Evolutionary conservation across 2,113 vertebrate species (phyloP).

Genomic region (Leuciscus idus): DNA sequence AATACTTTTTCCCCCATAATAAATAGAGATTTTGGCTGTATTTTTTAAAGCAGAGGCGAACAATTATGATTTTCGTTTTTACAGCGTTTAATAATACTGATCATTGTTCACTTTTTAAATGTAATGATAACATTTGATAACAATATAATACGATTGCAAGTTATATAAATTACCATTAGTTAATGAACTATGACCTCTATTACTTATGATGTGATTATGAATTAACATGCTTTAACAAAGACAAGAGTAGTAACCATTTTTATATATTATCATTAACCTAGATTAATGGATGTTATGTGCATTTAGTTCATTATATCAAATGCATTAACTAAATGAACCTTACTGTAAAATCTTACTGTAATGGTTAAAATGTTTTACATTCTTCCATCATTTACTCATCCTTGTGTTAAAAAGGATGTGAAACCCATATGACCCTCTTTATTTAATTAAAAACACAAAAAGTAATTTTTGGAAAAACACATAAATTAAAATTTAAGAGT

Average conservation of each 20-base stretch:
- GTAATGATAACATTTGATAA: no score
- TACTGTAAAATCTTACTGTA: neutral
- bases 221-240: neutral
- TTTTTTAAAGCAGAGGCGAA: no score
- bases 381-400: neutral
- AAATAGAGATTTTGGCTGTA: no score
- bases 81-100: no score
- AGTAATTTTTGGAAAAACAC: no score
- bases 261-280: neutral
- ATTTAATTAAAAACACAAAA: neutral
- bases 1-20: no score
- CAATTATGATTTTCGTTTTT: no score
- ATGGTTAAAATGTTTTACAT: neutral
- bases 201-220: no score
- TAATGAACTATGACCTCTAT: neutral
- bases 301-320: neutral
- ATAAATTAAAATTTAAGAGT: neutral
- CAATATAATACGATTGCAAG: neutral
- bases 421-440: neutral
- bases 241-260: neutral
- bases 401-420: neutral
- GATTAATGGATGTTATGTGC: neutral
- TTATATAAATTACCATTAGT: neutral
- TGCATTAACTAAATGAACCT: neutral
- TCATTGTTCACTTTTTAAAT: no score